Evolutionary conservation across 2,797 vertebrate genomes (phyloP).

Genomic region (Mastacembelus armatus): DNA sequence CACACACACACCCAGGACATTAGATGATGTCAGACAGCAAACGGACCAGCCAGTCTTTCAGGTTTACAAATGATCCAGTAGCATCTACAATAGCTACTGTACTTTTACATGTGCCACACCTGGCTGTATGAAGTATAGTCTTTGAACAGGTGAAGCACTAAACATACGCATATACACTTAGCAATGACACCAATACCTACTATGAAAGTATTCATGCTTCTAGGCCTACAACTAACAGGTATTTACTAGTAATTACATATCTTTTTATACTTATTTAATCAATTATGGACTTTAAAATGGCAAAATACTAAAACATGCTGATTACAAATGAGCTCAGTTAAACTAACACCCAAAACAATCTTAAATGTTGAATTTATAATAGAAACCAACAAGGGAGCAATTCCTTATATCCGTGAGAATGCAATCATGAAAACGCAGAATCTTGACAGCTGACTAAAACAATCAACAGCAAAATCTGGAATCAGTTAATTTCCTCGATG

Average conservation of each 20-base stretch:
- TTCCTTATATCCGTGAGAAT: background rate
- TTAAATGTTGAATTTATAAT: background rate
- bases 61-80: constrained; percentile 41
- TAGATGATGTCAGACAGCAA: constrained; percentile 32
- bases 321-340: background rate
- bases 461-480: constrained; percentile 12
- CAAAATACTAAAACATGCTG: no score
- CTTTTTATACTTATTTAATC: background rate
- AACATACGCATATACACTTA: background rate
- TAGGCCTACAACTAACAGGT: background rate
- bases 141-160: background rate
- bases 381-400: background rate
- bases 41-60: constrained; percentile 55
- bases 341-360: background rate
- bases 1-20: constrained; percentile 41
- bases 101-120: constrained; percentile 24
- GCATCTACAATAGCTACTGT: background rate
- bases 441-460: background rate
- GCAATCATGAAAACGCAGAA: background rate
- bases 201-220: background rate
- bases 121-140: background rate
- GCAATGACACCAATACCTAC: background rate
- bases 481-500: constrained; percentile 26
- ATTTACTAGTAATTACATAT: background rate
- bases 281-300: background rate